Base-by-base conservation (phyloP, 2,888 invertebrate genomes). In the Drosophila monieri region DNA sequence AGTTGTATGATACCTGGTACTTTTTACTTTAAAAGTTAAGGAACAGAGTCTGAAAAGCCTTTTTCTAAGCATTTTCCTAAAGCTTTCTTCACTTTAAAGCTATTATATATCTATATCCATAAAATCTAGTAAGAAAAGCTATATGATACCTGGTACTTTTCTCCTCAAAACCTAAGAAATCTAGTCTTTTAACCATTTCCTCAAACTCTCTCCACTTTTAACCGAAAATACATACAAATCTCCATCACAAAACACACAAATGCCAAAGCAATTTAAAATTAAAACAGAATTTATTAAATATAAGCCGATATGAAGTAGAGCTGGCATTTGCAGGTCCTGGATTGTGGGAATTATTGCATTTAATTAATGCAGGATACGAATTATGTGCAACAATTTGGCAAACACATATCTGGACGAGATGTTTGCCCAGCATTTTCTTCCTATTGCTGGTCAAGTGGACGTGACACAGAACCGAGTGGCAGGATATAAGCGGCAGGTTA, bases 331-430 rank as follows among this genome's bases (percentile, higher is more conserved):
- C 39, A 41, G 18, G 9, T n/a, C 35, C 12, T 35, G 6, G 6
- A 35, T 18, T n/a, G 8, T 41, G 8, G 39, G 15, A 15, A 18
- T 41, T 41, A 18, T 41, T 41, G 39, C 39, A 18, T 41, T 41
- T 41, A 41, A 41, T 41, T 41, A 41, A 41, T 41, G 39, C 39
- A 41, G 39, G 39, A 15, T 18, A 3, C 39, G 39, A 41, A 41
- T 18, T 41, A 41, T 15, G 14, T 15, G 15, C 39, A 41, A 41
- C 39, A 41, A 18, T 41, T 41, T 41, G 39, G 39, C 39, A 15
- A 41, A 35, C 35, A 35, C 35, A n/a, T 35, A 35, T 35, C 35
- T 35, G 35, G 35, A 2, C 35, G 35, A 6, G 5, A 18, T 41
- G 39, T 41, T 41, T 41, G 39, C 9, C 39, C 39, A 18, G 39